Base-by-base conservation (phyloP, 2,888 invertebrate genomes). In the Schrankia costaestrigalis region DNA sequence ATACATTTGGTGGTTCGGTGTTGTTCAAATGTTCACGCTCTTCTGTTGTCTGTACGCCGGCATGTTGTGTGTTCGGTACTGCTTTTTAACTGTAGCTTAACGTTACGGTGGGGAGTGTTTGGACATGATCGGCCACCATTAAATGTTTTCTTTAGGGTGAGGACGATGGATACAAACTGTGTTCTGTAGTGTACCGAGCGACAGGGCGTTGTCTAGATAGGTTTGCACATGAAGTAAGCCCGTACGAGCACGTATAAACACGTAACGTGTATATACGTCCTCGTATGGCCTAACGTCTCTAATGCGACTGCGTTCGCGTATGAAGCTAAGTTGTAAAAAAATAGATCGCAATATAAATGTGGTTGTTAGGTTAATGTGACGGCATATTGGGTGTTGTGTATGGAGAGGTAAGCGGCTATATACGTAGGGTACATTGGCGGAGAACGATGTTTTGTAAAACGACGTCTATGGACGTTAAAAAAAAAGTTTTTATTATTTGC, bases 341-440 rank as follows among this genome's bases (percentile, higher is more conserved):
- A 74, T 83, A 81, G 84, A 68, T 70, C 70, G 81, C 80, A 79
- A 82, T 78, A 78, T 79, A 78, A 78, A 75, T 78, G 76, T 76
- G 77, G 73, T 74, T 71, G 77, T 76, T 78, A 77, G 75, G 69
- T 48, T 67, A 74, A 63, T 32, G 65, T 53, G 69, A 71, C 46
- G 78, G 83, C 79, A 81, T 84, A 81, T 84, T 85, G 81, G 77
- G 81, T 78, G 79, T 84, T 83, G 85, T 83, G 85, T 84, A 81
- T 83, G 82, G 51, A 71, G 81, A 72, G 71, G 49, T 35, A 54
- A 38, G 42, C n/a, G n/a, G n/a, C n/a, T n/a, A n/a, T 46, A 46
- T 48, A 39, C 54, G 42, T 43, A 34, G 46, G 46, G 29, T 40
- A 42, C 45, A 46, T 35, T 29, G 44, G 42, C 26, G 26, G 35